Conservation (phyloP, 2,888 invertebrate genomes). For the Hydraecia micacea region DNA sequence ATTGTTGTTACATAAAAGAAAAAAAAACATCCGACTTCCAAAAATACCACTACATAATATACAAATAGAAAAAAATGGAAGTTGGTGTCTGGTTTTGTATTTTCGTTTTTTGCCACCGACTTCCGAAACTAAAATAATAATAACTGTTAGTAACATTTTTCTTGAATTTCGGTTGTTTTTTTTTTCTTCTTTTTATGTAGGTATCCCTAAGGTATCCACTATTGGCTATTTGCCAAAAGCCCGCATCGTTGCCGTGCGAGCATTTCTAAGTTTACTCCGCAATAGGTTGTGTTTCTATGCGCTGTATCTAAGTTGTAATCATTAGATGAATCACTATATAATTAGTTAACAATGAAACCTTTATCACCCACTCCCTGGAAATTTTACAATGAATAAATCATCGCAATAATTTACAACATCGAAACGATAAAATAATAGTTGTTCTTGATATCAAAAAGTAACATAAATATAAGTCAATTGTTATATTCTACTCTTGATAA, state of each 20-base stretch:
- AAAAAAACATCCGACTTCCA: too few species aligned
- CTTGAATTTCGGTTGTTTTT: too few species aligned
- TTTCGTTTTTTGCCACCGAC: not conserved
- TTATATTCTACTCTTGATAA: constrained; percentile 8
- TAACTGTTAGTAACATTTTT: too few species aligned
- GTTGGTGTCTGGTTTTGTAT: not conserved
- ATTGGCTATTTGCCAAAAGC: not conserved
- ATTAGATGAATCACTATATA: not conserved
- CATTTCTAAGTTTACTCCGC: not conserved
- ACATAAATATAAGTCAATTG: constrained; percentile 16
- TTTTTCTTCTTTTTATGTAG: too few species aligned
- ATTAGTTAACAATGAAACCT: constrained; percentile 2
- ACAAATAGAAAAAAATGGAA: not conserved
- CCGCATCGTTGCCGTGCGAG: constrained; percentile 3
- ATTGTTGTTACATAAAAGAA: too few species aligned
- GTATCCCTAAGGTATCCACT: too few species aligned
- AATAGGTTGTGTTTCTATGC: not conserved
- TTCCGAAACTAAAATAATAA: not conserved
- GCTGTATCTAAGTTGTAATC: not conserved
- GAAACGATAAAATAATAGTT: constrained; percentile 18
- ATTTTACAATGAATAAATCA: constrained; percentile 33
- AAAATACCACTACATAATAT: too few species aligned
- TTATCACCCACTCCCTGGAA: constrained; percentile 38
- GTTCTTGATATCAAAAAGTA: constrained; percentile 15
- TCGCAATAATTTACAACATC: constrained; percentile 29